Percentiles rank a stretch among this genome's conserved stretches.
phyloP scores from a whole-genome alignment of 2,888 invertebrate genomes.

The Phania funesta region DNA sequence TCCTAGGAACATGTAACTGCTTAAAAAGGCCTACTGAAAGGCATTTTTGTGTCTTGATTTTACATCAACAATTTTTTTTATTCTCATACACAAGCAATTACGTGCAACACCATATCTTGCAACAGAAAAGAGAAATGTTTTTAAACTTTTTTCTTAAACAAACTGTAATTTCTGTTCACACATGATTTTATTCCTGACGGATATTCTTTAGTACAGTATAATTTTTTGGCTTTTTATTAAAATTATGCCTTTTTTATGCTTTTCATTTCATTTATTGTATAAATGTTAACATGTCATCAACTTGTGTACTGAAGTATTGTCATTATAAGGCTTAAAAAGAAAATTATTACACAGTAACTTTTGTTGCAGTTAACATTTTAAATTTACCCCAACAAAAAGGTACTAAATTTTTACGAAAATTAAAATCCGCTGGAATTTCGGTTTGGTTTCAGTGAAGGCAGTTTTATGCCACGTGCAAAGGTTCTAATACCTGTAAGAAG shows the following conservation, averaged over 20 bases:
- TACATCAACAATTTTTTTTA: neutral
- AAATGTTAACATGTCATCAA: constrained; percentile 54
- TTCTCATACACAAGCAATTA: neutral
- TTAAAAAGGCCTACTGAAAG: neutral
- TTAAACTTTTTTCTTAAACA: neutral
- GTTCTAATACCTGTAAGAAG: no score
- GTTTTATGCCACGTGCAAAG: no score
- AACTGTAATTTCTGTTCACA: neutral
- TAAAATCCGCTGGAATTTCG: no score
- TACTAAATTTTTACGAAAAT: no score
- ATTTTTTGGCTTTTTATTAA: constrained; percentile 22
- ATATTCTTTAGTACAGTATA: constrained; percentile 28
- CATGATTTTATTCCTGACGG: neutral
- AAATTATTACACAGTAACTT: neutral
- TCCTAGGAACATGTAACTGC: neutral
- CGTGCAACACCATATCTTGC: neutral
- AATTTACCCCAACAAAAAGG: no score
- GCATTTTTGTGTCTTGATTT: neutral
- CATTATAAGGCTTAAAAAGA: neutral
- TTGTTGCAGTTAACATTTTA: no score
- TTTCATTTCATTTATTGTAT: neutral
- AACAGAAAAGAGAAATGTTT: neutral
- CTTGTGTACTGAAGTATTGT: neutral
- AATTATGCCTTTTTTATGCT: constrained; percentile 32
- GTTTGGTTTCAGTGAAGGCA: no score